These are phyloP conservation scores for Cassiopea andromeda DNA, from an alignment of 30 jellyfish, hydroid and myxozoan species.

Conservation along the genomic window DNA sequence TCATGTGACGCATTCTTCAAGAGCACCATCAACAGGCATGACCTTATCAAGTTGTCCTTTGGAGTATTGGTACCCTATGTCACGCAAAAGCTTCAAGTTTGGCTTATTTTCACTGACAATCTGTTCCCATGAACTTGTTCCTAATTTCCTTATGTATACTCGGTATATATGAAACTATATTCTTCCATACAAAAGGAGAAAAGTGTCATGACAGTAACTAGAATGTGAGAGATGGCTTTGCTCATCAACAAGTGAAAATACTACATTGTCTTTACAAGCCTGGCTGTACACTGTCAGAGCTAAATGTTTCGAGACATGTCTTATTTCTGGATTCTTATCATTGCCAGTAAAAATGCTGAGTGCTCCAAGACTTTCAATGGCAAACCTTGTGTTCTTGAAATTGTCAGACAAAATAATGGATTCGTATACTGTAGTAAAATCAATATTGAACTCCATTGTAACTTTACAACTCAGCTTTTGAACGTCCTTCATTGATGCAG, in stretches of 20 bases:
- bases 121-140: slow-evolving; percentile 8
- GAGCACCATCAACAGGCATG: slow-evolving; percentile 52
- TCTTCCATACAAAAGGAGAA: slow-evolving; percentile 13
- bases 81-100: slow-evolving; percentile 38
- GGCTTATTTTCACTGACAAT: neutral
- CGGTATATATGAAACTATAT: slow-evolving; percentile 35
- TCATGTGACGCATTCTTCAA: neutral
- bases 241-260: slow-evolving; percentile 17
- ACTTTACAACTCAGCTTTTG: slow-evolving; percentile 24
- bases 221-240: neutral
- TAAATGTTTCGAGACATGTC: slow-evolving; percentile 27
- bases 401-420: neutral
- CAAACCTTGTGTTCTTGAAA: neutral
- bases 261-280: slow-evolving; percentile 22
- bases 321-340: slow-evolving; percentile 49
- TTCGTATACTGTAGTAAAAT: slow-evolving; percentile 17
- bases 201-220: neutral
- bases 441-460: slow-evolving; percentile 52
- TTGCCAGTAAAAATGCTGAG: slow-evolving; percentile 51
- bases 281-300: slow-evolving; percentile 28
- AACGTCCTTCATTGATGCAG: slow-evolving; percentile 31
- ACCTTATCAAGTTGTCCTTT: slow-evolving; percentile 30
- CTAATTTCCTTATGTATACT: slow-evolving; percentile 13
- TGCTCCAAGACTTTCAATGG: slow-evolving; percentile 49
- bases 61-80: slow-evolving; percentile 42